Evolutionary conservation across 2,113 vertebrate genomes (phyloP), one percentile per base, ranked within the genome.

Genomic region (Etia nguti): DNA sequence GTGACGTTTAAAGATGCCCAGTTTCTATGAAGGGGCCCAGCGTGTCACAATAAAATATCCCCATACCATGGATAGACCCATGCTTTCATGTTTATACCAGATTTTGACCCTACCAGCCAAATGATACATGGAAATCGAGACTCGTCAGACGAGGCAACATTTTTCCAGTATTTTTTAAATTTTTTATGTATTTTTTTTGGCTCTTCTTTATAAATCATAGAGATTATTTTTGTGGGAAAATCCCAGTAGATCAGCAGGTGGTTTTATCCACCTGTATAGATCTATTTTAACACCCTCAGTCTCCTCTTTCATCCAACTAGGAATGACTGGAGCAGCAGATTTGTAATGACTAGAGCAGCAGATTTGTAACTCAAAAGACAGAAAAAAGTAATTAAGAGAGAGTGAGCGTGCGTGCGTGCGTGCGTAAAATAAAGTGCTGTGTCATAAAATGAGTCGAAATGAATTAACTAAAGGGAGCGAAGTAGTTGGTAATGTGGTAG

Each of bases 331-430:
- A 75, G 24, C 24, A 54, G 20, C 18, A 75, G 15, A 48, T 26
- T 7, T 46, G 13, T 18, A 75, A 48, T 26, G 41, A 73, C 9
- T 48, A 9, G 22, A 75, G 24, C 24, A 54, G 20, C 18, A 75
- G 15, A 48, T 26, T 7, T 46, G 13, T 18, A 75, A 48, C 68
- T 48, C 68, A 75, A 20, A 62, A 70, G 38, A 70, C 65, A 73
- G 22, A 43, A 73, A 73, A 73, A 73, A 46, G 38, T 46, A 18
- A 46, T 46, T 41, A 5, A 41, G 36, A 41, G 0, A 5, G 4
- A 5, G 18, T 3, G 38, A 0, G 38, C 2, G 36, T 4, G 34
- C 3, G 34, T 7, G 36, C 8, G 50, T 1, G 13, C 1, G 3
- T 3, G 18, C 10, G 6, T 31, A 77, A 77, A 48, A 50, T 48